Base-by-base conservation (phyloP, 1,140 invertebrate genomes). In the Charaxes varanes region DNA sequence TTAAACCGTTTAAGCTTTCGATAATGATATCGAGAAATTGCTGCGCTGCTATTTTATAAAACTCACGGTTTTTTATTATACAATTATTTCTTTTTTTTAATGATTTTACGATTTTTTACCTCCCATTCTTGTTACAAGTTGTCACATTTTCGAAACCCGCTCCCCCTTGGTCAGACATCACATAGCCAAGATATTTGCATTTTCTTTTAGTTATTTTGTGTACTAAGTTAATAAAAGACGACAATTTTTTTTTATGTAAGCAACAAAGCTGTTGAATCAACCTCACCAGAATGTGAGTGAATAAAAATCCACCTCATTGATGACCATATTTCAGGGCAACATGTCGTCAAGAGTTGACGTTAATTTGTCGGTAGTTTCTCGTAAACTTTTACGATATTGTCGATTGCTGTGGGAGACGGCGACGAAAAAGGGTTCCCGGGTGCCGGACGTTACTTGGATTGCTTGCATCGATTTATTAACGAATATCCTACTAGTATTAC, bases 1-100 rank as follows among this genome's bases (percentile, higher is more conserved):
- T 40, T 52, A 62, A 67, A 62, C 51, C 38, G 56, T 65, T 64
- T 62, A 60, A 62, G 53, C 59, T 55, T 45, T 37, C 57, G 45
- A 50, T 66, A 62, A 64, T 56, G 62, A 56, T 53, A 41, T 35
- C 58, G 62, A 62, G 58, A 65, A 67, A 67, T n/a, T n/a, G n/a
- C n/a, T 48, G 59, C 58, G 62, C 57, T 63, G 65, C 65, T 61
- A 53, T 52, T 44, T n/a, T n/a, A n/a, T n/a, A n/a, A n/a, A n/a
- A n/a, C n/a, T n/a, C n/a, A n/a, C n/a, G n/a, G 43, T 61, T 64
- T 61, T 65, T 68, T 65, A 59, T 52, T 55, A 62, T 34, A 33
- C 30, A 44, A 62, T 47, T 36, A 40, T 48, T 52, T 45, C 26
- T 32, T 38, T 50, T 59, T 62, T 52, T 17, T 31, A 30, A 31